phyloP scores from a whole-genome alignment of 2,113 vertebrate genomes.

The Casuarius casuarius region DNA sequence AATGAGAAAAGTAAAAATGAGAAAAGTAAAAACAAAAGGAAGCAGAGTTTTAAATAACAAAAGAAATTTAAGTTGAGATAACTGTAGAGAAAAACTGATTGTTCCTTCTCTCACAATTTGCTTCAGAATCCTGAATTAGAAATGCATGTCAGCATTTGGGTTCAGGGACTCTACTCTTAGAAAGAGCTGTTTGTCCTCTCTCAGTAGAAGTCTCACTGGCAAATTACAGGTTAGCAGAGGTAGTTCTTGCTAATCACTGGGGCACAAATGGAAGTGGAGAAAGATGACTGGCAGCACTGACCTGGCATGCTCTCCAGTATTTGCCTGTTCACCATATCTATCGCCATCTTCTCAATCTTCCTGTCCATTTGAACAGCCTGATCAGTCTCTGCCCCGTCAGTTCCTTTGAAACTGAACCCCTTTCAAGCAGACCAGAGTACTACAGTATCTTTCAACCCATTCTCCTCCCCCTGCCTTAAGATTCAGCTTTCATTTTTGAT shows the following conservation, averaged over 20 bases:
- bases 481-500: not conserved
- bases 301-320: fast-evolving
- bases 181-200: not conserved
- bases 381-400: not conserved
- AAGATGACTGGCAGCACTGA: not conserved
- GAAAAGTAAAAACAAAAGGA: not conserved
- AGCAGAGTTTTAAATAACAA: not conserved
- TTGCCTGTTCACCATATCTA: not conserved
- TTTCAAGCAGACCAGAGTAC: not conserved
- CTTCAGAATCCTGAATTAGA: not conserved
- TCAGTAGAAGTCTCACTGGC: not conserved
- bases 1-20: not conserved
- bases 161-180: not conserved
- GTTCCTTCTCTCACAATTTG: not conserved
- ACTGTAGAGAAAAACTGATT: not conserved
- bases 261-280: not conserved
- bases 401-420: not conserved
- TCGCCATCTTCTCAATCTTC: not conserved
- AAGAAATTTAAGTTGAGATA: not conserved
- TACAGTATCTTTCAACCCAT: not conserved
- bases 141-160: not conserved
- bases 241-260: not conserved
- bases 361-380: not conserved
- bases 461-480: fast-evolving
- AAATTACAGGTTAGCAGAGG: not conserved